A percentile compares a stretch with the other conserved stretches of the same genome.
Conservation (phyloP, 2,888 invertebrate genomes). For the Pristionchus exspectatus region DNA sequence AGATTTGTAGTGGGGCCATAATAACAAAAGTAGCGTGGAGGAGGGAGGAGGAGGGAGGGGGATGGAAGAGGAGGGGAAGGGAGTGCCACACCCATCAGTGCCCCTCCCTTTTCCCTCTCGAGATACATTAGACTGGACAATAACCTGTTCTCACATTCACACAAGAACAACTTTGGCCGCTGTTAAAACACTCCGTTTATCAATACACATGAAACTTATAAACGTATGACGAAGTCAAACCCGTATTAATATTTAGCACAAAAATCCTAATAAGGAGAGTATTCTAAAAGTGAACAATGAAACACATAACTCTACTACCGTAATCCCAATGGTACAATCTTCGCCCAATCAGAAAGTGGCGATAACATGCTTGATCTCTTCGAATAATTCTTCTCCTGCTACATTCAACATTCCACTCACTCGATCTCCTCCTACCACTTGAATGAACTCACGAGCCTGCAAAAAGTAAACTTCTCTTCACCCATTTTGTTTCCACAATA, state of each 20-base stretch:
- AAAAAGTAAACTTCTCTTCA: neutral
- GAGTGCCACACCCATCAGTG: conserved; percentile 30
- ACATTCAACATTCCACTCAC: conserved; percentile 28
- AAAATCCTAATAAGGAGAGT: neutral
- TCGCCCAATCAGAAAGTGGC: neutral
- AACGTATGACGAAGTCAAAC: neutral
- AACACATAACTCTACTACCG: neutral
- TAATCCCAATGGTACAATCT: neutral
- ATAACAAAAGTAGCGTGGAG: neutral
- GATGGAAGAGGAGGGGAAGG: neutral
- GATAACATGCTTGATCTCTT: neutral
- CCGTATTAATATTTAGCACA: neutral
- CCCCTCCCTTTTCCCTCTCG: conserved; percentile 33
- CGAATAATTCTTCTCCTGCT: neutral
- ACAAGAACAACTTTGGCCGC: neutral
- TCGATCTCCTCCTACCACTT: neutral
- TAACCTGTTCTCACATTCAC: conserved; percentile 34
- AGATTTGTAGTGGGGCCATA: neutral
- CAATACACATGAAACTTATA: neutral
- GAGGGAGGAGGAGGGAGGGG: too few relatives aligned
- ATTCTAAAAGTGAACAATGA: neutral
- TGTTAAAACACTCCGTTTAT: neutral
- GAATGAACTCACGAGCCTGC: conserved; percentile 47
- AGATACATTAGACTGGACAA: conserved; percentile 43
- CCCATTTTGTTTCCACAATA: neutral